phyloP scores from a whole-genome alignment of 2,797 vertebrate genomes.

The Erithacus rubecula region DNA sequence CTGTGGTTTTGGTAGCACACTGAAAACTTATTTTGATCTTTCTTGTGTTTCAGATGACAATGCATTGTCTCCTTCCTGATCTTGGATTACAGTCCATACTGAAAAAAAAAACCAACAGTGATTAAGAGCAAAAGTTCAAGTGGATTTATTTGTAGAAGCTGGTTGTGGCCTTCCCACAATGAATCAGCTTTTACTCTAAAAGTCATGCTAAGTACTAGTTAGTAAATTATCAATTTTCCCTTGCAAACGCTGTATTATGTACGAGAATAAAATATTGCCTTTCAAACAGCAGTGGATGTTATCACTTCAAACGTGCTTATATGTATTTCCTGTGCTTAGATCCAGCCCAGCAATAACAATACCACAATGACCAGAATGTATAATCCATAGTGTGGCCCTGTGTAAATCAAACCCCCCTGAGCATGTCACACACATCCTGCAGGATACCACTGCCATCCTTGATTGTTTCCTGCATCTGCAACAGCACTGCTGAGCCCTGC shows the following conservation, averaged over 20 bases:
- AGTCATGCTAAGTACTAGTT: not conserved
- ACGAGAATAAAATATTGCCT: not conserved
- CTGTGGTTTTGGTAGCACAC: slow-evolving; percentile 29
- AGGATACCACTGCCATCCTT: slow-evolving; percentile 68
- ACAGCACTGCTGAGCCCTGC: not conserved
- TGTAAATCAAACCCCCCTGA: slow-evolving; percentile 47
- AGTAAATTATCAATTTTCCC: not conserved
- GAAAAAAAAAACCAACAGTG: not conserved
- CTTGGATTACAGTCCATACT: not conserved
- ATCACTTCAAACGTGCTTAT: slow-evolving; percentile 44
- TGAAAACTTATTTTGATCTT: not conserved
- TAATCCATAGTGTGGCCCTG: slow-evolving; percentile 34
- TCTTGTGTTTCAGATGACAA: not conserved
- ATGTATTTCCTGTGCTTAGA: slow-evolving; percentile 66
- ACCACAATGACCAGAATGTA: slow-evolving; percentile 60
- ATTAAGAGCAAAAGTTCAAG: not conserved
- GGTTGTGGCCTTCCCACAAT: not conserved
- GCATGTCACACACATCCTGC: slow-evolving; percentile 64
- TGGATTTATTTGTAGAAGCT: not conserved
- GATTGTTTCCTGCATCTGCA: slow-evolving; percentile 65
- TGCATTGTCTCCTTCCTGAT: not conserved
- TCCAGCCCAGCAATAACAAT: slow-evolving; percentile 52
- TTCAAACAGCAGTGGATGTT: slow-evolving; percentile 29
- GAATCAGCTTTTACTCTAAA: not conserved
- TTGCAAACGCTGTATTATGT: rapidly evolving